Evolutionary conservation across 53 echinoderm and acorn worm species (phyloP), one percentile per base, ranked within the genome.

Genomic region (Henricia sp.): DNA sequence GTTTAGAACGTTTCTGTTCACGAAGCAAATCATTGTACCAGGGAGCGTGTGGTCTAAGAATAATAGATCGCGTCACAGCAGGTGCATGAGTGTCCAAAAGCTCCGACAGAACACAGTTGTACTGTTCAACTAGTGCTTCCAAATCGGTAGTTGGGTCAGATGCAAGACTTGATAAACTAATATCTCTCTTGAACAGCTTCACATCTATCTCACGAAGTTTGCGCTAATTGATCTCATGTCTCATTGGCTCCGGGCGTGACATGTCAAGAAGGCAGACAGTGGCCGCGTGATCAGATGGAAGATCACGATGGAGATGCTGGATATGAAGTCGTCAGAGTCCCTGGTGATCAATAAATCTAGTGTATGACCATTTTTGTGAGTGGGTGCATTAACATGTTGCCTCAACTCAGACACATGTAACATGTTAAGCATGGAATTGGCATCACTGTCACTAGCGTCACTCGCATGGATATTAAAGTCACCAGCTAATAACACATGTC

Each of bases 381-480:
- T 87, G 3, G 87, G 55, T 8, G 6, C n/a, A 42, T 19, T 77
- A 1, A 77, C 87, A 24, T 77, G 77, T 32, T 87, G 87, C 14
- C 39, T n/a, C n/a, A n/a, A n/a, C n/a, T n/a, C n/a, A n/a, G n/a
- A n/a, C n/a, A n/a, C n/a, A n/a, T n/a, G n/a, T 51, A 36, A 87
- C 55, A 37, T 54, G 57, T 78, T 78, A 19, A 40, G n/a, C 82
- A 88, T 82, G 50, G 23, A 70, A 11, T 36, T 82, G 17, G 88
- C 37, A 30, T 88, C 88, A 27, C 25, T 30, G 36, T 87, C 38
- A 33, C 48, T 14, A 13, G 12, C 11, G 23, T 77, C 68, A 53
- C 77, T 68, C 87, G 77, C 77, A 38, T 87, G 87, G 35, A 87
- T 12, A 77, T 87, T 87, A 68, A 87, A 87, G 40, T 87, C 87